These are phyloP conservation scores for Bujurquina vittata DNA, from an alignment of 2,113 vertebrate genomes.

Conservation along the genomic window DNA sequence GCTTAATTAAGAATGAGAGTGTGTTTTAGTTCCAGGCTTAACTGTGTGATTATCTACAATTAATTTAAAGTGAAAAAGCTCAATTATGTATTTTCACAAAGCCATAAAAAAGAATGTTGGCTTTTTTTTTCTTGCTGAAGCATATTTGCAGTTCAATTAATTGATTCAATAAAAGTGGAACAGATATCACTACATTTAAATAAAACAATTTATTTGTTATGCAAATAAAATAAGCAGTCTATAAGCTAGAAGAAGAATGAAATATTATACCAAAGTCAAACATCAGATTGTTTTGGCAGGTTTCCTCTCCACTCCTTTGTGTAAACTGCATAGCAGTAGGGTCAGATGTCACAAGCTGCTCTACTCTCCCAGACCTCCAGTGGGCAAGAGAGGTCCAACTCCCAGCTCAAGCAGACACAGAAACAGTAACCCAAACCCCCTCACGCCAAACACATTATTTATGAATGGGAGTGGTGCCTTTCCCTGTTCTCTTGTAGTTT, in stretches of 20 bases:
- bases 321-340: conserved; percentile 28
- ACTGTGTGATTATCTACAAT: background rate
- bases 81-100: background rate
- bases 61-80: background rate
- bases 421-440: conserved; percentile 54
- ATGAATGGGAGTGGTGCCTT: conserved; percentile 61
- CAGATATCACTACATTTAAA: background rate
- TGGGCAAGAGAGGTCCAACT: conserved; percentile 6
- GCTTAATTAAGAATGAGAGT: background rate
- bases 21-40: background rate
- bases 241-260: background rate
- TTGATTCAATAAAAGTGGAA: background rate
- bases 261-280: conserved; percentile 12
- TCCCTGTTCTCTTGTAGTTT: conserved; percentile 55
- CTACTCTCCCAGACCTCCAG: conserved; percentile 33
- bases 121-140: background rate
- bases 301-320: conserved; percentile 8
- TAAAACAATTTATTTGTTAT: background rate
- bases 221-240: background rate
- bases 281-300: conserved; percentile 7
- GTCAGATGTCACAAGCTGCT: conserved; percentile 57
- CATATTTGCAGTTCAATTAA: background rate
- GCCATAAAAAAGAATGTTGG: background rate
- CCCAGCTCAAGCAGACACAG: conserved; percentile 45
- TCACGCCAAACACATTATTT: conserved; percentile 53